Evolutionary conservation across 2,888 invertebrate species (phyloP).

Genomic region (Hirudinaria manillensis): DNA sequence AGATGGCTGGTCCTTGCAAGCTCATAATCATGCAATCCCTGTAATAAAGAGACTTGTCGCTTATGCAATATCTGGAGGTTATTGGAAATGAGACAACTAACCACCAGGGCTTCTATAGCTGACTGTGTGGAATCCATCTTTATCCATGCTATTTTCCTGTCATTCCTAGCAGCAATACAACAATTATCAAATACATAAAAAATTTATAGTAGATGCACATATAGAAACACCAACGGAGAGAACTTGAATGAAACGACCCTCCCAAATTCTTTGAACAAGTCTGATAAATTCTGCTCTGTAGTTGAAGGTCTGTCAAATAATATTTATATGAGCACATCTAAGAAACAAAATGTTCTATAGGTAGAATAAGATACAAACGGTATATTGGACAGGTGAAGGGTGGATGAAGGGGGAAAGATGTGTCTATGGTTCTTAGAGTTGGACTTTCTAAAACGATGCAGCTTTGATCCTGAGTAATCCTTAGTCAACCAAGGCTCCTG

Average conservation of each 20-base stretch:
- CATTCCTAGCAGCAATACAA: background rate
- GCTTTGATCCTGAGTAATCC: constrained; percentile 26
- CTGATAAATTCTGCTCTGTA: constrained; percentile 14
- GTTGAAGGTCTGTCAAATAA: constrained; percentile 12
- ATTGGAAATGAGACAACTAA: background rate
- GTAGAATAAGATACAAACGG: constrained; percentile 62
- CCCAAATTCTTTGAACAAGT: constrained; percentile 16
- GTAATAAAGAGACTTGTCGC: background rate
- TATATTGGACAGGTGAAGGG: constrained; percentile 98
- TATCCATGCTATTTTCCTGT: constrained; percentile 29
- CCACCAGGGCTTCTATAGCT: constrained; percentile 24
- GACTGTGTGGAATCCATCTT: constrained; percentile 23
- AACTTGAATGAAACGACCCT: constrained; percentile 24
- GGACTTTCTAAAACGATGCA: constrained; percentile 85
- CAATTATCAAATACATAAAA: background rate
- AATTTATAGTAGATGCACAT: background rate
- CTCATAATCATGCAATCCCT: constrained; percentile 25
- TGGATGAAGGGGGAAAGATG: constrained; percentile 97
- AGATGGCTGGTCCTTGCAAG: constrained; percentile 21
- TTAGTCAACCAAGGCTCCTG: constrained; percentile 29
- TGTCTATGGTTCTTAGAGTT: constrained; percentile 99
- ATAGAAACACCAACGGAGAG: constrained; percentile 12
- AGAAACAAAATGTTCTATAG: background rate
- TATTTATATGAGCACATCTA: background rate
- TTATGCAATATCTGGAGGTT: background rate